phyloP scores from a whole-genome alignment of 1,140 invertebrate species.

The Zaprionus tsacasi region DNA sequence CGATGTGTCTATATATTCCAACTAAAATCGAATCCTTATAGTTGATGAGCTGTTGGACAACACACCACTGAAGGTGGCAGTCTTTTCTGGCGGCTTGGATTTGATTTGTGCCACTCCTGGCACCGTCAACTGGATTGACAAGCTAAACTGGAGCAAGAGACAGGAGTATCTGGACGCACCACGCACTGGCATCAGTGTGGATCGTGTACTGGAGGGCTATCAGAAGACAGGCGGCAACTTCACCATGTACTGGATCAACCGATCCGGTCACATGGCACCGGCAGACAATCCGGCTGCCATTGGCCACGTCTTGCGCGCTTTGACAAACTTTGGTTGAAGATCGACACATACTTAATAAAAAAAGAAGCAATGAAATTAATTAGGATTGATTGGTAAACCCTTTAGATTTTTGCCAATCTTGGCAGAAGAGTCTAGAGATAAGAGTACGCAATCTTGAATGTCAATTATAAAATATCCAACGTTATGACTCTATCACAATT shows the following conservation, averaged over 20 bases:
- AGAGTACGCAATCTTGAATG: neutral
- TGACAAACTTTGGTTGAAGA: slow-evolving; percentile 65
- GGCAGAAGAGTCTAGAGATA: slow-evolving; percentile 1
- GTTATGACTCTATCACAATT: slow-evolving; percentile 9
- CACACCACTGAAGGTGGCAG: slow-evolving; percentile 85
- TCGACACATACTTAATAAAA: neutral
- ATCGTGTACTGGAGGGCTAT: slow-evolving; percentile 88
- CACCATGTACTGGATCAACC: slow-evolving; percentile 90
- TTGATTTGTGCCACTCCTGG: slow-evolving; percentile 90
- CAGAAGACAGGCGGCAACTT: slow-evolving; percentile 89
- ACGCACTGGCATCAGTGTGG: slow-evolving; percentile 86
- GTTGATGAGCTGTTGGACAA: slow-evolving; percentile 89
- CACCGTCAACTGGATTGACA: slow-evolving; percentile 89
- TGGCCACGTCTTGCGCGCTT: slow-evolving; percentile 63
- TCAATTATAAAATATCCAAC: neutral
- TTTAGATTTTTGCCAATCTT: slow-evolving; percentile 4
- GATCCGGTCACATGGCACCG: slow-evolving; percentile 87
- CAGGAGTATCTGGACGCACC: slow-evolving; percentile 85
- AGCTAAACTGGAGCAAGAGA: slow-evolving; percentile 87
- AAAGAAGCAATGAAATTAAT: slow-evolving; percentile 9
- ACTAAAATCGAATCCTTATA: slow-evolving; percentile 53
- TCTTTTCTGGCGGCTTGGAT: slow-evolving; percentile 86
- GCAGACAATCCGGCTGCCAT: slow-evolving; percentile 79
- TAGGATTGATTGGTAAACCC: slow-evolving; percentile 11
- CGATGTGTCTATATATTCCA: slow-evolving; percentile 41